Evolutionary conservation across 1,140 invertebrate genomes (phyloP).

Genomic region (Pseudoatta argentina): DNA sequence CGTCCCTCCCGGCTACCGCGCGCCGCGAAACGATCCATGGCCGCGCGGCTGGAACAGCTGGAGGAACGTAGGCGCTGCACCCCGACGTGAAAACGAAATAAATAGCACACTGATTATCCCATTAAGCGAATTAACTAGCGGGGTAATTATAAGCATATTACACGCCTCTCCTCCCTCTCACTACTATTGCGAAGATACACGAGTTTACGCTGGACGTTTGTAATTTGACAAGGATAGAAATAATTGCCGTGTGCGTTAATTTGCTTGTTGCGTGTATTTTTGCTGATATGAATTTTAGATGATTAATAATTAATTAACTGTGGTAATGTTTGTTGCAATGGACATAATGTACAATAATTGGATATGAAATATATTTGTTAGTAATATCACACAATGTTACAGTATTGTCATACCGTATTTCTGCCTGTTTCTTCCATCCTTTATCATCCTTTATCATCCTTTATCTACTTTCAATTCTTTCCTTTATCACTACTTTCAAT

Average conservation of each 20-base stretch:
- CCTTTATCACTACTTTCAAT: not conserved
- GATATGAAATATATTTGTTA: not conserved
- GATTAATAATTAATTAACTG: slow-evolving; percentile 9
- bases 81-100: slow-evolving; percentile 35
- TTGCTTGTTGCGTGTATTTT: not conserved
- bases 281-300: not conserved
- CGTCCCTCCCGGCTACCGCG: slow-evolving; percentile 54
- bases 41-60: slow-evolving; percentile 32
- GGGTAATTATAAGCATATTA: slow-evolving; percentile 44
- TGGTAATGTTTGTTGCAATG: not conserved
- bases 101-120: slow-evolving; percentile 51
- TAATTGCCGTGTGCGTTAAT: not conserved
- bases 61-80: slow-evolving; percentile 41
- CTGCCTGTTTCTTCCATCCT: not conserved
- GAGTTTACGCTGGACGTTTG: not conserved
- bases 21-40: slow-evolving; percentile 27
- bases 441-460: too few species aligned
- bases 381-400: not conserved
- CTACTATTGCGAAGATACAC: slow-evolving; percentile 15
- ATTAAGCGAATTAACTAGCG: slow-evolving; percentile 53
- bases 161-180: not conserved
- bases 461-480: not conserved
- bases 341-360: not conserved
- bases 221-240: not conserved
- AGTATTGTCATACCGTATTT: not conserved